Conservation (phyloP, 2,797 vertebrate genomes). For the Neoniphon sammara region DNA sequence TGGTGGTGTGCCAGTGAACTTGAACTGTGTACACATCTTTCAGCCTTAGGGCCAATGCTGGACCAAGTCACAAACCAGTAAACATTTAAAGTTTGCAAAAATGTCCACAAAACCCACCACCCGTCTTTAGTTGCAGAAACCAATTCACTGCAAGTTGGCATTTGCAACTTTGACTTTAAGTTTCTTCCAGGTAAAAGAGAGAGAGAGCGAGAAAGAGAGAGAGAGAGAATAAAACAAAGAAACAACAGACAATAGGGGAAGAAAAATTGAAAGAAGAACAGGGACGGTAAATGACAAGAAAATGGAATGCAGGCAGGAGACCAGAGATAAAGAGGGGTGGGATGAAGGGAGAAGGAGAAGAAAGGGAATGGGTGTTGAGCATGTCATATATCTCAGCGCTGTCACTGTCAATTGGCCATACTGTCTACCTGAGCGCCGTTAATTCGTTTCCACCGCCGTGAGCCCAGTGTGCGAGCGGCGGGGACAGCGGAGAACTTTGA, state of each 20-base stretch:
- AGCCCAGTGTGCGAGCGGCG: constrained; percentile 18
- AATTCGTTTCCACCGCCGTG: constrained; percentile 48
- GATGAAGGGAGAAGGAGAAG: constrained; percentile 46
- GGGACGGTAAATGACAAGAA: constrained; percentile 54
- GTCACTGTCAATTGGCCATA: constrained; percentile 58
- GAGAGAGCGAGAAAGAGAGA: neutral
- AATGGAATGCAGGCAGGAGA: constrained; percentile 52
- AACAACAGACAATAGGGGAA: constrained; percentile 3
- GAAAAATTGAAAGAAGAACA: constrained; percentile 14
- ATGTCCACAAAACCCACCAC: too few species aligned
- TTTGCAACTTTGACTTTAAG: constrained; percentile 5
- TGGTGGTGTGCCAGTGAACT: too few species aligned
- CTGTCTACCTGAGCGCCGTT: constrained; percentile 48
- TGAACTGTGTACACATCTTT: too few species aligned
- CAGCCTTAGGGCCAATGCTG: too few species aligned
- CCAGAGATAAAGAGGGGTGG: constrained; percentile 55
- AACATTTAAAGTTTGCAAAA: too few species aligned
- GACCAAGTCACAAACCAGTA: too few species aligned
- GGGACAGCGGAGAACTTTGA: constrained; percentile 40
- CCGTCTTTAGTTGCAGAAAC: too few species aligned
- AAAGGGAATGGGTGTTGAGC: constrained; percentile 49
- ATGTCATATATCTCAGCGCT: constrained; percentile 47
- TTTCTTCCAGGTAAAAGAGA: constrained; percentile 7
- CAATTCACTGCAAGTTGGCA: too few species aligned
- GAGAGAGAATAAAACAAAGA: constrained; percentile 9